Conservation (phyloP, 2,888 invertebrate species). For the Heliconius hortense region DNA sequence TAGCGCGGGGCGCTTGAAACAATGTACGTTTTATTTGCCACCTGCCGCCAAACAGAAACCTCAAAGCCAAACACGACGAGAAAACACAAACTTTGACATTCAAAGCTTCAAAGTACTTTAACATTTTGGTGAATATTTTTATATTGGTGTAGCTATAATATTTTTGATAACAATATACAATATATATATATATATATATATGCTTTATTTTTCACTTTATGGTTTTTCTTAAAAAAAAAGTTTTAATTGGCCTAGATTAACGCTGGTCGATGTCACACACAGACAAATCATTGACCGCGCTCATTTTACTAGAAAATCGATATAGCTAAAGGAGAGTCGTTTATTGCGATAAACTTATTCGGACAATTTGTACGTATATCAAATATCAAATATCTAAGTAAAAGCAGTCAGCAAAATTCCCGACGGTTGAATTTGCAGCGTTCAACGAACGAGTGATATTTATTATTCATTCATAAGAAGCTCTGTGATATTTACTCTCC, state of each 20-base stretch:
- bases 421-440: constrained; percentile 57
- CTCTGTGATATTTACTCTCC: constrained; percentile 75
- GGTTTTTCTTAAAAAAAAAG: background rate
- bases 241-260: background rate
- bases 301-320: constrained; percentile 4
- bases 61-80: constrained; percentile 34
- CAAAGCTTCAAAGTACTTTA: background rate
- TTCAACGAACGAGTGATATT: constrained; percentile 59
- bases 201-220: background rate
- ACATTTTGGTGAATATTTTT: background rate
- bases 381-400: constrained; percentile 31
- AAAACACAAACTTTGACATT: constrained; percentile 34
- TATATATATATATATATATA: no score
- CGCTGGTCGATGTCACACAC: background rate
- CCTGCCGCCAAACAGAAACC: constrained; percentile 36
- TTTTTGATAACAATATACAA: no score
- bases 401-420: constrained; percentile 49
- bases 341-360: constrained; percentile 4
- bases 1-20: constrained; percentile 59
- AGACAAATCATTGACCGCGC: background rate
- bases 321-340: background rate
- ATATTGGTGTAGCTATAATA: background rate
- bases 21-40: constrained; percentile 53
- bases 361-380: constrained; percentile 16
- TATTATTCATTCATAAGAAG: constrained; percentile 77